Evolutionary conservation across 2,113 vertebrate genomes (phyloP), one percentile per base, ranked within the genome.

Genomic region (Heptranchias perlo): DNA sequence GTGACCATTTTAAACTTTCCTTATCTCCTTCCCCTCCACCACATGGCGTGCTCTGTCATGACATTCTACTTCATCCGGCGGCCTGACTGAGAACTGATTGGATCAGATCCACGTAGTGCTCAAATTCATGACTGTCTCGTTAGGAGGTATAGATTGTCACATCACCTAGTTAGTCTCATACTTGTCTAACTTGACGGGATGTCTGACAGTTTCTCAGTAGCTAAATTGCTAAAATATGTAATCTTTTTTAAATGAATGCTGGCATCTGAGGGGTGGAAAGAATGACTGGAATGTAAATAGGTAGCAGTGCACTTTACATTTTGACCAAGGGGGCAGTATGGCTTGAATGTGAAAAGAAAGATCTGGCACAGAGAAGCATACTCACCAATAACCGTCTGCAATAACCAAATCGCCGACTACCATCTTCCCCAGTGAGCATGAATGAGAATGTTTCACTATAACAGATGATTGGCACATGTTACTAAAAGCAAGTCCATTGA

Each of bases 361-460:
- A 49, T 31, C 25, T 49, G 28, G 5, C 44, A 35, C 18, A 25
- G 28, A 95, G 4, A 16, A 73, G 47, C 44, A 61, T 54, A 97
- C 98, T 99, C 97, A 99, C 99, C 98, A 99, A 97, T 95, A 99
- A 98, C 96, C 99, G 98, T 96, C 99, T 98, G 97, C 99, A 99
- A 97, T 99, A 99, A 78, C 99, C 99, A 96, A 99, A 99, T 96
- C 99, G 98, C 96, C 99, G 98, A 97, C 99, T 99, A 96, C 99
- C 99, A 18, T 99, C 99, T 97, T 99, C 99, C 96, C 99, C 99
- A 47, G 99, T 99, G 97, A 99, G 97, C 99, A 99, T 99, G 97
- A 99, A 99, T 96, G 99, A 99, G 97, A 99, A 99, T 87, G 99
- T 99, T 97, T 99, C 99, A 96, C 99, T 99, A 97, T 97, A 98